Base-by-base conservation (phyloP, 2,113 vertebrate species). In the Asarcornis scutulata region DNA sequence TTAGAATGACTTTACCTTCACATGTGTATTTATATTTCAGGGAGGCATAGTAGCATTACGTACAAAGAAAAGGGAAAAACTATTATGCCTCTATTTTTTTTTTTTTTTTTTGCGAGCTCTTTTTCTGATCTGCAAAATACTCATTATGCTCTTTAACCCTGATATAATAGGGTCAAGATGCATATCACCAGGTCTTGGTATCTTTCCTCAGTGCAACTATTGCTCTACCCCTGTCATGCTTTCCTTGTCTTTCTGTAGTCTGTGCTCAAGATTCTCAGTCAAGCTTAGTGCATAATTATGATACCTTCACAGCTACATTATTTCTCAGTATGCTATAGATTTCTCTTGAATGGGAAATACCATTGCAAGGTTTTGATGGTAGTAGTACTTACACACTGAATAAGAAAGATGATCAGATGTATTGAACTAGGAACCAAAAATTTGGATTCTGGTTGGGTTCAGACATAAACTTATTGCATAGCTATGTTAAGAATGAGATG, bases 101-200 rank as follows among this genome's bases (percentile, higher is more conserved):
- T 46, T 44, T 32, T 9, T 2, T 6, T 0, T 46, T 1, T 15
- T 48, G 72, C 5, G 40, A 8, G 11, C 1, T 34, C 14, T 77
- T 75, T 60, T 80, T 71, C 8, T 83, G 9, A 72, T 73, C 23
- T 76, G 44, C 32, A 82, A 60, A 76, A 81, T 48, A 60, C 14
- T 42, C 16, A 62, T 29, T 58, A 59, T n/a, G 26, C 2, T 66
- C 16, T 80, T 74, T 22, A 73, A 83, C 13, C 4, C 23, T 40
- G 18, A n/a, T 62, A 48, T 20, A 55, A 15, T 5, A 42, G 14
- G 11, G 6, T 58, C 77, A 66, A 48, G 17, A 38, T 2, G 1
- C 7, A 8, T 29, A 50, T 26, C 25, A n/a, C 13, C 29, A 10
- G 4, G 42, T 58, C 31, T 85, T 68, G 9, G 9, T 72, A 27